These are phyloP conservation scores for Mycetomoellerius zeteki DNA, from an alignment of 1,140 invertebrate species.

Conservation along the genomic window DNA sequence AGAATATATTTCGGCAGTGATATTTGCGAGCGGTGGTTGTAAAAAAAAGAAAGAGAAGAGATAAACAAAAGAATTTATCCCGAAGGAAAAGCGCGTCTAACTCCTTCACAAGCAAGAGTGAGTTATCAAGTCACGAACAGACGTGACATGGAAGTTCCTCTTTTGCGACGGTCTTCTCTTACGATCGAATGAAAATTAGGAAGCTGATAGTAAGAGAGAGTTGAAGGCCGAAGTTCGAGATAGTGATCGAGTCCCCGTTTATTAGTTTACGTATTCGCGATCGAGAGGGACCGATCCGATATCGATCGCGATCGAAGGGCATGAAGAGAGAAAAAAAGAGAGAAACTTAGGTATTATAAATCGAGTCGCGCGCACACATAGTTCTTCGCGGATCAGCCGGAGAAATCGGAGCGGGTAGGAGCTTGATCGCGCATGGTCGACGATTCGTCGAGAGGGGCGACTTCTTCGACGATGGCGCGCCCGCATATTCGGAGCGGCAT, in stretches of 20 bases:
- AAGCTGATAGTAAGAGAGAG: constrained; percentile 4
- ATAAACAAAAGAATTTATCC: not conserved
- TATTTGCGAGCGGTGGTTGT: not conserved
- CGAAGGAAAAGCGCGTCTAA: not conserved
- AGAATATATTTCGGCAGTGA: constrained; percentile 3
- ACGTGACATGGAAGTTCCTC: not conserved
- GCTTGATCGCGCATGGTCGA: constrained; percentile 37
- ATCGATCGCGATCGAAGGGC: constrained; percentile 53
- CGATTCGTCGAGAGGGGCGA: constrained; percentile 8
- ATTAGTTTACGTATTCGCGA: constrained; percentile 34
- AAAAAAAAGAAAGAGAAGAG: not conserved
- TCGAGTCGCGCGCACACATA: constrained; percentile 24
- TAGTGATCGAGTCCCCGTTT: constrained; percentile 23
- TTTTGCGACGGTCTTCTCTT: not conserved
- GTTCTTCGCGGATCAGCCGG: constrained; percentile 4
- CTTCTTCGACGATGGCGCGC: not conserved
- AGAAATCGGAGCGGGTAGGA: constrained; percentile 11
- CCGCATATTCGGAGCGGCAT: constrained; percentile 29
- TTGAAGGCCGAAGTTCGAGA: not conserved
- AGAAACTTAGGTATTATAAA: constrained; percentile 29
- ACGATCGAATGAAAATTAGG: not conserved
- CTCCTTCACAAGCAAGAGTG: constrained; percentile 3
- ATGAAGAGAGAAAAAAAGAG: constrained; percentile 10
- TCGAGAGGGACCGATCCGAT: constrained; percentile 26
- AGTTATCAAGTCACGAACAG: not conserved